A percentile compares a stretch with the other conserved stretches of the same genome.
Evolutionary conservation across 35 echinoderm and acorn worm genomes (phyloP).

Genomic region (Heliocidaris erythrogramma): DNA sequence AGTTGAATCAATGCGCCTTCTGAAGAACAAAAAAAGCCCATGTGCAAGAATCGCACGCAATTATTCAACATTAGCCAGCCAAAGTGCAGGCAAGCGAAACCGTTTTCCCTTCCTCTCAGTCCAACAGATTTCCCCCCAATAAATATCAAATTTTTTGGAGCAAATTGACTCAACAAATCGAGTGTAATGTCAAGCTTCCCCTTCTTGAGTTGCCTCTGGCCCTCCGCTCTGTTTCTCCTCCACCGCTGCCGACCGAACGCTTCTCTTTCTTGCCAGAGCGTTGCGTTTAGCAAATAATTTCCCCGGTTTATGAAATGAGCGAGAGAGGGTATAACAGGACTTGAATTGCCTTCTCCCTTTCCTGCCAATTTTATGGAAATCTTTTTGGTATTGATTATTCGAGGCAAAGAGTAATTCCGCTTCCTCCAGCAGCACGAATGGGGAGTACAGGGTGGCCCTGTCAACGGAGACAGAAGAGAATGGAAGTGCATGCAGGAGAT

Average conservation of each 20-base stretch:
- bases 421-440: neutral
- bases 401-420: conserved; percentile 24
- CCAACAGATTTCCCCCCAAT: conserved; percentile 46
- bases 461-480: neutral
- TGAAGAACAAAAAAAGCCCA: neutral
- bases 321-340: conserved; percentile 14
- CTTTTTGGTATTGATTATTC: conserved; percentile 52
- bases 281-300: conserved; percentile 46
- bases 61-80: conserved; percentile 48
- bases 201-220: neutral
- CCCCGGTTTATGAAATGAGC: conserved; percentile 32
- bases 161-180: conserved; percentile 47
- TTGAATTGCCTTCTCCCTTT: conserved; percentile 17
- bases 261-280: neutral
- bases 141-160: conserved; percentile 46
- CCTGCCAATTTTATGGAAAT: conserved; percentile 51
- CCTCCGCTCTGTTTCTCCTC: conserved; percentile 14
- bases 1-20: neutral
- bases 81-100: conserved; percentile 45
- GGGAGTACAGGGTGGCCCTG: neutral
- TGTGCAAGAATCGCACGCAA: conserved; percentile 29
- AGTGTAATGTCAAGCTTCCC: conserved; percentile 38
- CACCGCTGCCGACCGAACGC: neutral
- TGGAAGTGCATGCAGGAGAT: neutral
- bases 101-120: conserved; percentile 29